These are phyloP conservation scores for Cerceris ruficornis DNA, from an alignment of 2,888 invertebrate species.

Conservation along the genomic window DNA sequence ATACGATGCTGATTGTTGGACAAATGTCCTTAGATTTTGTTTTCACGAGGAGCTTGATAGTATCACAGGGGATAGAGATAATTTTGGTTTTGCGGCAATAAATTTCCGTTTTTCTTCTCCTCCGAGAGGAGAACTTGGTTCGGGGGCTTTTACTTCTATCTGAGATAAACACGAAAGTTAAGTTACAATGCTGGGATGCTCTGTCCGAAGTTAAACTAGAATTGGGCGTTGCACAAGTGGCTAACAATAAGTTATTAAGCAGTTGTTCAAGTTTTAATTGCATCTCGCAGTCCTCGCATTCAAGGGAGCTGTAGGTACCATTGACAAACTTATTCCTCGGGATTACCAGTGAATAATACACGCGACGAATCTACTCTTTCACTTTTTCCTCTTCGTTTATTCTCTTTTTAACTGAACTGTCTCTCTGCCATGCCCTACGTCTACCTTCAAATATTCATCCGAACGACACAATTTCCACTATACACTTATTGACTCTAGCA, in stretches of 20 bases:
- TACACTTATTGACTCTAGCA: no score
- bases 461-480: no score
- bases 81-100: constrained; percentile 36
- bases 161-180: constrained; percentile 60
- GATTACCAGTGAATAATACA: constrained; percentile 52
- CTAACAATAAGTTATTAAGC: constrained; percentile 74
- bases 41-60: neutral
- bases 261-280: constrained; percentile 77
- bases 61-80: constrained; percentile 18
- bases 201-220: constrained; percentile 69
- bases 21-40: neutral
- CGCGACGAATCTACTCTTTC: constrained; percentile 3
- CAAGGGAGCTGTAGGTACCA: constrained; percentile 43
- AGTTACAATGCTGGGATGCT: constrained; percentile 52
- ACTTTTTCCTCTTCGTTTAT: constrained; percentile 11
- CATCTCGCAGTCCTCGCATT: constrained; percentile 59
- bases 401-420: neutral
- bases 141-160: constrained; percentile 37
- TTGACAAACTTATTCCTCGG: constrained; percentile 67
- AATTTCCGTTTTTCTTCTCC: constrained; percentile 42
- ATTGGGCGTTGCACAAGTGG: constrained; percentile 71
- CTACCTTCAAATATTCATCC: no score
- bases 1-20: no score
- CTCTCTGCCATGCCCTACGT: no score
- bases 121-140: constrained; percentile 15